phyloP scores from a whole-genome alignment of 2,888 invertebrate species.

The Hofmannophila pseudospretella region DNA sequence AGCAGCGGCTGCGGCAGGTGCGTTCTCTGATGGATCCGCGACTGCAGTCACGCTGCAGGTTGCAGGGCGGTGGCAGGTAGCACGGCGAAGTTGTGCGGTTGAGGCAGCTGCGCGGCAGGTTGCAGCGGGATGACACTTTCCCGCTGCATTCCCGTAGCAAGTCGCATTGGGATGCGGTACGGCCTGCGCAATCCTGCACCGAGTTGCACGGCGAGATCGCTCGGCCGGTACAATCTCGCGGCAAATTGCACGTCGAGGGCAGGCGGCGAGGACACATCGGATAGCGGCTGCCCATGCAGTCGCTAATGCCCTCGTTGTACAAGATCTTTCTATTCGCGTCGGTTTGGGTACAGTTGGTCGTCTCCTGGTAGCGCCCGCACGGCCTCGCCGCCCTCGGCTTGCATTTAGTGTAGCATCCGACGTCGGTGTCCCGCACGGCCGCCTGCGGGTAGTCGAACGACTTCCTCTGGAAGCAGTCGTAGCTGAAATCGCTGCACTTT shows the following conservation, averaged over 20 bases:
- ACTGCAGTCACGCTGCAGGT: slow-evolving; percentile 3
- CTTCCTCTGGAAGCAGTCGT: neutral
- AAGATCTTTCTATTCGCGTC: slow-evolving; percentile 28
- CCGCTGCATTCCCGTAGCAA: no score
- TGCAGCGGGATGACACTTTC: no score
- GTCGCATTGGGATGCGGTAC: neutral
- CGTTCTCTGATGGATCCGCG: slow-evolving; percentile 14
- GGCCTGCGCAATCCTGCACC: no score
- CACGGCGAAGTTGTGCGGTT: no score
- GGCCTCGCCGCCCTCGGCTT: neutral
- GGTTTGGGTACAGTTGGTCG: no score
- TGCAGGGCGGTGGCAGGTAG: neutral
- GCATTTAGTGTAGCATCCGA: slow-evolving; percentile 6
- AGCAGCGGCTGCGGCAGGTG: neutral
- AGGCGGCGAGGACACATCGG: no score
- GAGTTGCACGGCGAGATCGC: no score
- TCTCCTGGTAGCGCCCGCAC: no score
- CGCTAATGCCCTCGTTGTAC: slow-evolving; percentile 57
- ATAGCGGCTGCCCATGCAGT: slow-evolving; percentile 21
- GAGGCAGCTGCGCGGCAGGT: no score
- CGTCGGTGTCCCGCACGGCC: slow-evolving; percentile 23
- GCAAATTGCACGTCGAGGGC: slow-evolving; percentile 4
- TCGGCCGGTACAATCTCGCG: no score
- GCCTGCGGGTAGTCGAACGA: slow-evolving; percentile 12
- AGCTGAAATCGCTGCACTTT: slow-evolving; percentile 9